Conservation (phyloP, 2,113 vertebrate genomes). For the Platycercus adscitus region DNA sequence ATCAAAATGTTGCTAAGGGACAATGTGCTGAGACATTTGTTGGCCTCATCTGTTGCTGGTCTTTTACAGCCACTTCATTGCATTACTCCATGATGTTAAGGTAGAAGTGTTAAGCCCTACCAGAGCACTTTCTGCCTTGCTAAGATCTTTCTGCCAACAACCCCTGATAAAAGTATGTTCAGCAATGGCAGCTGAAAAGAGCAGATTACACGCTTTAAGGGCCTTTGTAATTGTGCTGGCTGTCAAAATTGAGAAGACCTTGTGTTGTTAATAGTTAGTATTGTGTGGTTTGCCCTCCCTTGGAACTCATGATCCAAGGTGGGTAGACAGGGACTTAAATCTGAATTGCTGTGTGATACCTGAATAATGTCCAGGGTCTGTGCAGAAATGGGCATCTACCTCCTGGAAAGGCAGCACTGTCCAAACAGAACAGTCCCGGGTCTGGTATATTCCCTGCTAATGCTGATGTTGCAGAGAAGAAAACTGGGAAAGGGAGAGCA, state of each 20-base stretch:
- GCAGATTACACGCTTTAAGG: neutral
- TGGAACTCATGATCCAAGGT: neutral
- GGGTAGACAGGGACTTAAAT: neutral
- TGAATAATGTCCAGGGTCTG: neutral
- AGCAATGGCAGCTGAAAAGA: neutral
- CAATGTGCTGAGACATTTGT: accelerated
- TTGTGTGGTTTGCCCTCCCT: neutral
- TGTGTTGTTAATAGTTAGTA: neutral
- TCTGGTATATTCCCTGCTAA: neutral
- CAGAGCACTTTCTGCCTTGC: neutral
- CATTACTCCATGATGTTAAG: accelerated
- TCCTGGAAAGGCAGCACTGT: neutral
- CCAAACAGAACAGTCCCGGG: neutral
- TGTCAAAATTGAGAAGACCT: neutral
- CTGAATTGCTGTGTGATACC: neutral
- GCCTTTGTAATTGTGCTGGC: neutral
- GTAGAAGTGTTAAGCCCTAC: neutral
- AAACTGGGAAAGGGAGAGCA: neutral
- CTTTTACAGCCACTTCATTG: neutral
- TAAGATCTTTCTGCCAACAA: neutral
- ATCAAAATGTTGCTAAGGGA: neutral
- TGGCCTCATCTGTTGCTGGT: neutral
- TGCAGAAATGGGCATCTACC: neutral
- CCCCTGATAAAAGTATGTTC: neutral
- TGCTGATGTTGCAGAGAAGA: neutral